phyloP scores from a whole-genome alignment of 2,888 invertebrate species.

The Seira musarum region DNA sequence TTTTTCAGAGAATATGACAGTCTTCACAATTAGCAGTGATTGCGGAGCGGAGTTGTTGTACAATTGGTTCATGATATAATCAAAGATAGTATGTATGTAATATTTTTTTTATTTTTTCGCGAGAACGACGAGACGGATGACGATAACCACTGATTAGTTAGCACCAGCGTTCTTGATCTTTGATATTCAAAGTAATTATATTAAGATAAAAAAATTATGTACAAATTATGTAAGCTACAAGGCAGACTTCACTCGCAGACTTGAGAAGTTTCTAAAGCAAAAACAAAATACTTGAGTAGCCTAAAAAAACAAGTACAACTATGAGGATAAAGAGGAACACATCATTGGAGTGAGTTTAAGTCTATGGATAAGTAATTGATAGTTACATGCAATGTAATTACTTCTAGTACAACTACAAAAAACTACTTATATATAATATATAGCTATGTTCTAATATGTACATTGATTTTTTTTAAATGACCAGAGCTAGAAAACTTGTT shows the following conservation, averaged over 20 bases:
- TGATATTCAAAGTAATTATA: too few species aligned
- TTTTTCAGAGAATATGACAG: constrained; percentile 22
- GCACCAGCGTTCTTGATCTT: too few species aligned
- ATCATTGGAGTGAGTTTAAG: neutral
- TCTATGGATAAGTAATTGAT: too few species aligned
- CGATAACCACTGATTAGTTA: too few species aligned
- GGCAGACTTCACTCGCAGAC: constrained; percentile 22
- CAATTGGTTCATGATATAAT: constrained; percentile 25
- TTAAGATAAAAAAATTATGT: constrained; percentile 13
- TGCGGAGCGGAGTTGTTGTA: constrained; percentile 19
- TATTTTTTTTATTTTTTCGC: too few species aligned
- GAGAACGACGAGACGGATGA: too few species aligned
- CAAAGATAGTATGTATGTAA: neutral
- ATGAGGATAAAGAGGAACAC: constrained; percentile 31
- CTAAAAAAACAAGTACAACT: neutral
- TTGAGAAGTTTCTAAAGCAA: constrained; percentile 7
- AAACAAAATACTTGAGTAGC: constrained; percentile 1
- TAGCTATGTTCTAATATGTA: too few species aligned
- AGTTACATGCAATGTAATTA: too few species aligned
- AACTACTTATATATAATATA: too few species aligned
- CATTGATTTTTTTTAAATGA: too few species aligned
- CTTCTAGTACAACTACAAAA: too few species aligned
- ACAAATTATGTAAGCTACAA: neutral
- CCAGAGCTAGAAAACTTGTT: constrained; percentile 28
- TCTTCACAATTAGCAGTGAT: constrained; percentile 37